phyloP scores from a whole-genome alignment of 2,797 vertebrate species.

The Anguilla pacifica region DNA sequence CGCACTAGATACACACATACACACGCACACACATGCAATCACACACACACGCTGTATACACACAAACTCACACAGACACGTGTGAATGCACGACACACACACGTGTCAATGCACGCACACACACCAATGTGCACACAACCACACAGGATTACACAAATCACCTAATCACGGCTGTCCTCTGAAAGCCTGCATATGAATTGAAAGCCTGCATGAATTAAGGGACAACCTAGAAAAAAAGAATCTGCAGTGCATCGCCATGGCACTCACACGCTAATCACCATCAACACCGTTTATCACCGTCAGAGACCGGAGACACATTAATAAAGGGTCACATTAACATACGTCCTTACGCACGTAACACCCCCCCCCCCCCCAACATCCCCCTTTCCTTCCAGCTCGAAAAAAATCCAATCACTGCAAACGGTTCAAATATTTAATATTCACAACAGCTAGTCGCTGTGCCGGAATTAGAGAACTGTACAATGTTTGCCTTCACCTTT shows the following conservation, averaged over 20 bases:
- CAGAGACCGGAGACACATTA: background rate
- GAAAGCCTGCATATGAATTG: background rate
- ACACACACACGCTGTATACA: background rate
- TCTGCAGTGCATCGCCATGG: conserved; percentile 27
- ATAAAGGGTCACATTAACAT: conserved; percentile 16
- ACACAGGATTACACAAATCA: too few species aligned
- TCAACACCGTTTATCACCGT: background rate
- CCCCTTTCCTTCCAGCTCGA: background rate
- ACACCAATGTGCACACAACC: background rate
- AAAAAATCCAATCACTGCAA: too few species aligned
- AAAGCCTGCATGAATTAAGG: too few species aligned
- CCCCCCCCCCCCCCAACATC: background rate
- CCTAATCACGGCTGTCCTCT: background rate
- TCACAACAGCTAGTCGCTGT: background rate
- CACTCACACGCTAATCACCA: background rate
- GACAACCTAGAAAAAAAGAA: conserved; percentile 17
- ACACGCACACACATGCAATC: background rate
- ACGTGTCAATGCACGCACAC: background rate
- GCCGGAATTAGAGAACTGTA: background rate
- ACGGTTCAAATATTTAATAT: background rate
- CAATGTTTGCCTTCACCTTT: conserved; percentile 12
- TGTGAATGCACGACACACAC: background rate
- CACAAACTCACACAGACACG: background rate
- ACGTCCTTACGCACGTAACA: background rate
- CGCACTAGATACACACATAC: background rate